Evolutionary conservation across 2,113 vertebrate species (phyloP).

Genomic region (Cervus canadensis): DNA sequence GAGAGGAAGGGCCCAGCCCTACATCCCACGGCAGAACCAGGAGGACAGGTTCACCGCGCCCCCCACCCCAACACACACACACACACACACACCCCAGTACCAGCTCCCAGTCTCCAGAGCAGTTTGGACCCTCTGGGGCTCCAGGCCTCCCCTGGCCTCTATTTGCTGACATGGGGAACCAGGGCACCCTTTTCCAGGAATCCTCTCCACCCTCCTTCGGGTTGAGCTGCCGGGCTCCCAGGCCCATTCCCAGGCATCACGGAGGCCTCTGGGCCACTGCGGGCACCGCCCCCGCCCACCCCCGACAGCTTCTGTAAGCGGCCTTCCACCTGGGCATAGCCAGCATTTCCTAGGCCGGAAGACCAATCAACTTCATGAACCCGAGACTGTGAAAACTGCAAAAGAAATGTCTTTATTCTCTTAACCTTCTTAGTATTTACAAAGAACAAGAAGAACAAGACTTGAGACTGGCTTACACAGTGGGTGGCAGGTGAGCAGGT

Average conservation of each 20-base stretch:
- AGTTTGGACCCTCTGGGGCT: rapidly evolving
- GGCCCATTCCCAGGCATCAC: background rate
- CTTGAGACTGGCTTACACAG: slow-evolving; percentile 55
- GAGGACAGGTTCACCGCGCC: rapidly evolving
- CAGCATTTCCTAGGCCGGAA: background rate
- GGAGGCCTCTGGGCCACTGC: background rate
- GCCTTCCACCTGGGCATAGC: background rate
- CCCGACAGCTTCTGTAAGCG: rapidly evolving
- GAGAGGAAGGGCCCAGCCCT: background rate
- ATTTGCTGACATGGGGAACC: rapidly evolving
- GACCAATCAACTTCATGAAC: slow-evolving; percentile 6
- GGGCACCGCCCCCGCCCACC: background rate
- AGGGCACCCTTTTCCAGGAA: background rate
- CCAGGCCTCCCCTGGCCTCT: background rate
- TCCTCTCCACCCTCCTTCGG: background rate
- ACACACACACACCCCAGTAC: background rate
- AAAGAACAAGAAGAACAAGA: slow-evolving; percentile 61
- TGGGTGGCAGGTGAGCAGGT: background rate
- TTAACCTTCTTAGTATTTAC: slow-evolving; percentile 78
- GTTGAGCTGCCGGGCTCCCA: background rate
- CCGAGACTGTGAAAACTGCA: slow-evolving; percentile 58
- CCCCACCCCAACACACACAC: rapidly evolving
- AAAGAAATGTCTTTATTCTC: slow-evolving; percentile 73
- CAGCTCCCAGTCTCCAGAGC: background rate
- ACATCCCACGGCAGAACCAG: rapidly evolving